Evolutionary conservation across 2,797 vertebrate species (phyloP), one percentile per base, ranked within the genome.

Genomic region (Brachyalestes nurse): DNA sequence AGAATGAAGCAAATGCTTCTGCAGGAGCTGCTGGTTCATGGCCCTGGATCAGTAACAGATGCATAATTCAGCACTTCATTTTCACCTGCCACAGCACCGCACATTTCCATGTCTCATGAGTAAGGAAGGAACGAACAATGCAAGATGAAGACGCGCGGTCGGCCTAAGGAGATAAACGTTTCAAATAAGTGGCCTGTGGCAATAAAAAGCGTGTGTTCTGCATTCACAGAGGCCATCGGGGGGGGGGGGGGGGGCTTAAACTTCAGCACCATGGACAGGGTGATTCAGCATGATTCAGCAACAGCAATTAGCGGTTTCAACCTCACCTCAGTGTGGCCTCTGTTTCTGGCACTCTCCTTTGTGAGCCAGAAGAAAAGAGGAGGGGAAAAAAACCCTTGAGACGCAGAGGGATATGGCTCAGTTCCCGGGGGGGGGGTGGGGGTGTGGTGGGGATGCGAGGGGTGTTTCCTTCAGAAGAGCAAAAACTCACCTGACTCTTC

Each of bases 201-300:
- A 6, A 7, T 34, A 73, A 53, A 62, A 79, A 72, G 47, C 2
- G 17, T 19, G 57, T 12, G 55, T 7, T 71, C 45, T 78, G 58
- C 28, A 79, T 79, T 65, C 55, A 58, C 47, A 40, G 9, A 8
- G 28, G 49, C 23, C 25, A 53, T n/a, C n/a, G n/a, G 12, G 23
- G 28, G 45, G 0, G 61, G 14, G 47, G 38, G 9, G 28, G 9
- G 47, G 28, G 6, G 34, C 51, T 53, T 34, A 13, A 17, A 64
- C 49, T 61, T 78, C 76, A 79, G 76, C 77, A 71, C 70, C 49
- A 67, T 0, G 62, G 40, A 80, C 77, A 74, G 69, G 2, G 23
- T 16, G 42, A 49, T 45, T 73, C 40, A 21, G 25, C 25, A 14
- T n/a, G 42, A 47, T 65, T 53, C 61, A 76, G 23, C 42, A 75